phyloP scores from a whole-genome alignment of 2,797 vertebrate species.

The Sebastolobus altivelis region DNA sequence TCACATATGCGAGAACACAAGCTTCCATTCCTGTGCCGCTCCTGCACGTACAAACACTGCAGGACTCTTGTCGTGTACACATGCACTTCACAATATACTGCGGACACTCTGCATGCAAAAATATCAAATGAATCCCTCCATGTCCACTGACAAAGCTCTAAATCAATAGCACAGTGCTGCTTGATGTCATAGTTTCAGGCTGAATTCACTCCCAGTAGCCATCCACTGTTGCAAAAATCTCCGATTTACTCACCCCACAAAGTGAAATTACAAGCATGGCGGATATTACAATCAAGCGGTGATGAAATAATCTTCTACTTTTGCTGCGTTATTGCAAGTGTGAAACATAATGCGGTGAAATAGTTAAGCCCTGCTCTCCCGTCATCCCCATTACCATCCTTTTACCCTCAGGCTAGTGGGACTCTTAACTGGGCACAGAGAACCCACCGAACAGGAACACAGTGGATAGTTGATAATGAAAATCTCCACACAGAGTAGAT shows the following conservation, averaged over 20 bases:
- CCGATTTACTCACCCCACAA: slow-evolving; percentile 26
- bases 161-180: slow-evolving; percentile 14
- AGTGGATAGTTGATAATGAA: slow-evolving; percentile 70
- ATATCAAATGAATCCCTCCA: slow-evolving; percentile 11
- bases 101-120: not conserved
- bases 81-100: slow-evolving; percentile 9
- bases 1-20: slow-evolving; percentile 77
- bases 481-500: slow-evolving; percentile 60
- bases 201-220: not conserved
- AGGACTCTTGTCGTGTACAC: slow-evolving; percentile 23
- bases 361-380: slow-evolving; percentile 65
- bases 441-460: slow-evolving; percentile 70
- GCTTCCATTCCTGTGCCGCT: slow-evolving; percentile 65
- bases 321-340: slow-evolving; percentile 76
- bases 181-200: slow-evolving; percentile 24
- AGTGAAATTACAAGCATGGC: slow-evolving; percentile 43
- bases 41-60: slow-evolving; percentile 22
- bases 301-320: slow-evolving; percentile 78
- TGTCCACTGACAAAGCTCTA: slow-evolving; percentile 18
- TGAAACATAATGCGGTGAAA: slow-evolving; percentile 70
- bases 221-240: slow-evolving; percentile 9
- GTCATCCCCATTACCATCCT: slow-evolving; percentile 72
- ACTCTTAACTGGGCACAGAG: slow-evolving; percentile 76
- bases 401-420: slow-evolving; percentile 74
- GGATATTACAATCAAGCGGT: slow-evolving; percentile 51